Percentiles rank a stretch among this genome's conserved stretches.
Evolutionary conservation across 1,140 invertebrate species (phyloP).

Genomic region (Tribolium madens): DNA sequence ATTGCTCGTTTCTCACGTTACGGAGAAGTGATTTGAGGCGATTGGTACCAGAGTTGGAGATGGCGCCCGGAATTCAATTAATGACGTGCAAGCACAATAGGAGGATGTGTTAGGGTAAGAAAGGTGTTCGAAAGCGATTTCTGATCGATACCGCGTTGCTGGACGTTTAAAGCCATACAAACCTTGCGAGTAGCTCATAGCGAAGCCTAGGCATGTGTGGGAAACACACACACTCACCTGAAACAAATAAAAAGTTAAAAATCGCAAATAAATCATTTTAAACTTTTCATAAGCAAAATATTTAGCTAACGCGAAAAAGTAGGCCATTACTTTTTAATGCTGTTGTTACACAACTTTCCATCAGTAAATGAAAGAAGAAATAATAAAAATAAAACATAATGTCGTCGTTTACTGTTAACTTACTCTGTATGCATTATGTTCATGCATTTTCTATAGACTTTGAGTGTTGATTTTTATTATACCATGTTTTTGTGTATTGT

Average conservation of each 20-base stretch:
- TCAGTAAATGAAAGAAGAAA: no score
- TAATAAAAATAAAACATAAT: no score
- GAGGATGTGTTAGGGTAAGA: slow-evolving; percentile 43
- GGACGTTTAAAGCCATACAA: slow-evolving; percentile 52
- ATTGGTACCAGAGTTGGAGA: slow-evolving; percentile 45
- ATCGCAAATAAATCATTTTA: not conserved
- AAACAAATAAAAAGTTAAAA: slow-evolving; percentile 52
- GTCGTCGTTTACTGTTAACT: no score
- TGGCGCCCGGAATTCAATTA: slow-evolving; percentile 57
- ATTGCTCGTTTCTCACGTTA: not conserved
- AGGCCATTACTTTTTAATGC: no score
- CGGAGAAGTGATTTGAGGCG: not conserved
- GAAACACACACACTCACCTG: slow-evolving; percentile 62
- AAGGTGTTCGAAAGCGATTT: slow-evolving; percentile 47
- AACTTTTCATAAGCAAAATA: not conserved
- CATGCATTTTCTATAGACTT: no score
- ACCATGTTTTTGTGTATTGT: no score
- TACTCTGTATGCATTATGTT: no score
- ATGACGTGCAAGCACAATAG: slow-evolving; percentile 48
- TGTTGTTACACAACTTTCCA: no score
- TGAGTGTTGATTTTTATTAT: no score
- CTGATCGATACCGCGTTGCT: slow-evolving; percentile 16
- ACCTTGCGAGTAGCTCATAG: slow-evolving; percentile 64
- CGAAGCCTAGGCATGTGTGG: slow-evolving; percentile 62
- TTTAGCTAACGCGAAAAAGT: not conserved